Evolutionary conservation across 2,888 invertebrate species (phyloP).

Genomic region (Pecten maximus): DNA sequence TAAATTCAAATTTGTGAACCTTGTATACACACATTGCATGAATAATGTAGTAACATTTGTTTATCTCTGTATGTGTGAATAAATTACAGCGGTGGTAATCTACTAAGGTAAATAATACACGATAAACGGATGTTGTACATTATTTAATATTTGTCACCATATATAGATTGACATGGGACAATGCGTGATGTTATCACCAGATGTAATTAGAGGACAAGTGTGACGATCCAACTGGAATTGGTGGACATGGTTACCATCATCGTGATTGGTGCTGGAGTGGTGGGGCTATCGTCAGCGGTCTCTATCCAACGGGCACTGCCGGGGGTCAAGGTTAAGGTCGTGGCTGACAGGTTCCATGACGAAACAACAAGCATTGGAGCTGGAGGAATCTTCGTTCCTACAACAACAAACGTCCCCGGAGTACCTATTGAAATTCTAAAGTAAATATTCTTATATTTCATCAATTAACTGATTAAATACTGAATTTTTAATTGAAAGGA

Average conservation of each 20-base stretch:
- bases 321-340: constrained; percentile 87
- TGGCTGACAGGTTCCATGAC: constrained; percentile 89
- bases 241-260: constrained; percentile 75
- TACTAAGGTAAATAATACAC: too few relatives aligned
- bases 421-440: constrained; percentile 84
- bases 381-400: constrained; percentile 93
- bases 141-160: too few relatives aligned
- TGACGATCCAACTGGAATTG: neutral
- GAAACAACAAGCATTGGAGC: constrained; percentile 93
- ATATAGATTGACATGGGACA: too few relatives aligned
- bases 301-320: constrained; percentile 88
- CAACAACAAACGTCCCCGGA: constrained; percentile 87
- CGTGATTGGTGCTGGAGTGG: constrained; percentile 93
- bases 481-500: too few relatives aligned
- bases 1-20: too few relatives aligned
- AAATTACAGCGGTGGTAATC: too few relatives aligned
- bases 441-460: constrained; percentile 60
- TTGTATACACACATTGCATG: too few relatives aligned
- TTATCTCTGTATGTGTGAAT: too few relatives aligned
- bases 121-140: too few relatives aligned
- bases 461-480: too few relatives aligned
- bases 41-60: too few relatives aligned
- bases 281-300: constrained; percentile 92
- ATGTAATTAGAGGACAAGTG: neutral
- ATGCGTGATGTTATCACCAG: too few relatives aligned